Conservation (phyloP, 2,888 invertebrate genomes). For the Pristionchus entomophagus region DNA sequence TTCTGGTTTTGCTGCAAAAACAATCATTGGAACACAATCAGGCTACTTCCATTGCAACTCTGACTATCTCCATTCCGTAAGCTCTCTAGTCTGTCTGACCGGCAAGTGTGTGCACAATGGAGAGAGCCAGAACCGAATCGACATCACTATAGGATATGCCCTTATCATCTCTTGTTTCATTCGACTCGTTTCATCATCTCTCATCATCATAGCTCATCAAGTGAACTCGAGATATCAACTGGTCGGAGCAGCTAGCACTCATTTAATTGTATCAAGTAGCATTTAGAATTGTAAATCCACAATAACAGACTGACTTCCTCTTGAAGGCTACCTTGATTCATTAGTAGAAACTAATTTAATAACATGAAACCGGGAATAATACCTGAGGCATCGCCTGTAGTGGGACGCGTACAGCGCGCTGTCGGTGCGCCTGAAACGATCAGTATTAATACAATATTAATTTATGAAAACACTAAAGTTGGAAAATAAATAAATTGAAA, state of each 20-base stretch:
- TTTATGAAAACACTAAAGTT: not conserved
- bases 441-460: not conserved
- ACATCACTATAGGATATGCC: no score
- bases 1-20: constrained; percentile 30
- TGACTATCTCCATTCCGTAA: no score
- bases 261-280: no score
- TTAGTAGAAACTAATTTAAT: no score
- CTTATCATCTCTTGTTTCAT: not conserved
- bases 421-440: not conserved
- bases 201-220: not conserved
- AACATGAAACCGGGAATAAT: no score
- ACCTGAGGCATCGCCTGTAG: not conserved
- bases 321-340: no score
- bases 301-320: no score
- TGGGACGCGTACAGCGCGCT: constrained; percentile 10
- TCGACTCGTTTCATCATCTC: not conserved
- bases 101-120: no score
- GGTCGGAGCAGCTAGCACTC: not conserved
- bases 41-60: not conserved
- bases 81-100: no score
- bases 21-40: not conserved
- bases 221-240: not conserved
- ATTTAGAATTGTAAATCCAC: no score
- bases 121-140: no score
- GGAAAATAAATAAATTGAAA: not conserved